phyloP scores from a whole-genome alignment of 2,888 invertebrate species.

The Ypsolopha sequella region DNA sequence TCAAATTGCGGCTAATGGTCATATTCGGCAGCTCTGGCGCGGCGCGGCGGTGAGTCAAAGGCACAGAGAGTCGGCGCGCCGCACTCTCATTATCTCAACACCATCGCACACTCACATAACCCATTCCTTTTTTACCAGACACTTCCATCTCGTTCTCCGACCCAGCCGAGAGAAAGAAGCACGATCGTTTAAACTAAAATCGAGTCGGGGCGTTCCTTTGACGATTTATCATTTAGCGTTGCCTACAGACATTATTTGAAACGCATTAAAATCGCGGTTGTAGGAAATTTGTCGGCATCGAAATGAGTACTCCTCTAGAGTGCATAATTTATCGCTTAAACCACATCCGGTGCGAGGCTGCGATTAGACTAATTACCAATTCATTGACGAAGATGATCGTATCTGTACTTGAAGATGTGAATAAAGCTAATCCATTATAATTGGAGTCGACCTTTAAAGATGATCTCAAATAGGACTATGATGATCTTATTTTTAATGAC shows the following conservation, averaged over 20 bases:
- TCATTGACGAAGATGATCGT: slow-evolving; percentile 29
- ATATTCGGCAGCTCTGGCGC: slow-evolving; percentile 51
- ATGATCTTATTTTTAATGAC: no score
- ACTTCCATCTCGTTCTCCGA: slow-evolving; percentile 47
- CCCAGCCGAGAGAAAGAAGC: slow-evolving; percentile 35
- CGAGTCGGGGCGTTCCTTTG: slow-evolving; percentile 58
- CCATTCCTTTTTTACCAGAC: slow-evolving; percentile 63
- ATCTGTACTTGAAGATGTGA: not conserved
- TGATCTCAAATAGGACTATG: no score
- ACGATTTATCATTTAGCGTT: slow-evolving; percentile 70
- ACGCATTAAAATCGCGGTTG: slow-evolving; percentile 68
- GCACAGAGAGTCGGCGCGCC: slow-evolving; percentile 31
- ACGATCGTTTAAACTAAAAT: slow-evolving; percentile 52
- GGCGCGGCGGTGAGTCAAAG: slow-evolving; percentile 43
- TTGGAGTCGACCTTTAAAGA: no score
- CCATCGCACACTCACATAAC: slow-evolving; percentile 62
- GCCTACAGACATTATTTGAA: slow-evolving; percentile 70
- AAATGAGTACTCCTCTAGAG: slow-evolving; percentile 64
- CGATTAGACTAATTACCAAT: slow-evolving; percentile 55
- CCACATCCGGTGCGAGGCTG: slow-evolving; percentile 45
- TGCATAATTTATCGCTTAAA: slow-evolving; percentile 64
- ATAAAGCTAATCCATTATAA: no score
- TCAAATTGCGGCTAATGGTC: slow-evolving; percentile 56
- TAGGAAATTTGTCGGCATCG: slow-evolving; percentile 68
- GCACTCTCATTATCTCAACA: slow-evolving; percentile 71